A percentile compares a stretch with the other conserved stretches of the same genome.
Conservation (phyloP, 2,797 vertebrate species). For the Picus viridis region DNA sequence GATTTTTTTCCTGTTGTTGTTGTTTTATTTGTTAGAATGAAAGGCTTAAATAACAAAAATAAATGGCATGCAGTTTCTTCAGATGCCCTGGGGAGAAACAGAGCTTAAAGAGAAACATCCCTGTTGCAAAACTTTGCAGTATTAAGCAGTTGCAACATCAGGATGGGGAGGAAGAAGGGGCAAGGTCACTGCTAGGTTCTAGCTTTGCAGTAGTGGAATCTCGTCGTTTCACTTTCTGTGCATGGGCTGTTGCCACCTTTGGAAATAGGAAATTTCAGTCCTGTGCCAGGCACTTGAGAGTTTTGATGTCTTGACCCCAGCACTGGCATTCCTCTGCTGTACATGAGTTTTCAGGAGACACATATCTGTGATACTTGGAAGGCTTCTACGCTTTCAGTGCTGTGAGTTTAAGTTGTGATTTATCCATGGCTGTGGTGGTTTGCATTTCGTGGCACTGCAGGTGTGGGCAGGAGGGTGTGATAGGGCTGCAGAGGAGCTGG, state of each 20-base stretch:
- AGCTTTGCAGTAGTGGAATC: not conserved
- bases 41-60: not conserved
- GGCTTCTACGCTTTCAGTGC: not conserved
- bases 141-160: not conserved
- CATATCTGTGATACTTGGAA: not conserved
- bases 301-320: not conserved
- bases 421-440: not conserved
- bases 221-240: not conserved
- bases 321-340: rapidly evolving
- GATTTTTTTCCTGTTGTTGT: not conserved
- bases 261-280: not conserved
- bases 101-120: not conserved
- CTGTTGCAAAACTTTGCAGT: not conserved
- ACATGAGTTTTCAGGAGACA: not conserved
- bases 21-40: not conserved
- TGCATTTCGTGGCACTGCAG: not conserved
- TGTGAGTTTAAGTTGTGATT: not conserved
- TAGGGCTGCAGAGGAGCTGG: not conserved
- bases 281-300: not conserved
- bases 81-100: not conserved
- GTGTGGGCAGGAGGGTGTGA: not conserved
- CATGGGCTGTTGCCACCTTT: rapidly evolving
- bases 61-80: not conserved
- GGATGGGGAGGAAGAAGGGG: not conserved
- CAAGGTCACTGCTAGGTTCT: not conserved